Evolutionary conservation across 2,113 vertebrate species (phyloP), one percentile per base, ranked within the genome.

Genomic region (Plecotus auritus): DNA sequence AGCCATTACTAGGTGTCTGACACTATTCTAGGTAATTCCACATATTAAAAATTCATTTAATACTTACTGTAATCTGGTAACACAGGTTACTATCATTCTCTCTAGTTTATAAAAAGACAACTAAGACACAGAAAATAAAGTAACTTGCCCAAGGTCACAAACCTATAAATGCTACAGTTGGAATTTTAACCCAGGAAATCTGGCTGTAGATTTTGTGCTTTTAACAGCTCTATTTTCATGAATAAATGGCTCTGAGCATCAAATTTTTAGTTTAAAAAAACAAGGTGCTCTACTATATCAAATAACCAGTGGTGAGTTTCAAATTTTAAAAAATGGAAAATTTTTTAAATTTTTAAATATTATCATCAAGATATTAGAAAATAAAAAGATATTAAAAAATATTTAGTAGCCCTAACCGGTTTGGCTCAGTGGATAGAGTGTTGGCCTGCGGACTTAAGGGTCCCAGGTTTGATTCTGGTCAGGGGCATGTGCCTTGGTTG

Each of bases 1-100:
- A 93, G 51, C 4, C 18, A 74, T 89, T 77, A 95, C n/a, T 91
- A 81, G 84, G 10, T 59, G 59, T 10, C 11, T 93, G 59, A 9
- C 4, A 73, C 23, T 66, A 22, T 76, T 82, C 12, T 64, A 47
- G 9, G 17, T 69, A 78, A 95, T 76, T 76, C 6, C 16, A 94
- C 28, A 9, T 59, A 95, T 86, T 90, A 82, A 96, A 93, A 92
- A 30, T 61, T 49, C 45, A 87, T 17, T 92, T 90, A 85, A 54
- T 54, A 90, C 16, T 90, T 40, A 69, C 0, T 45, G 42, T 14
- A 87, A 91, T 42, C 32, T 2, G 69, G 32, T 77, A 54, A 93
- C 47, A 67, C 2, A 77, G 9, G 54, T 49, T 88, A 30, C 66
- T 73, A 94, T 85, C 61, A 85, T 23, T 81, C 17, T 59, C 66